Evolutionary conservation across 2,888 invertebrate genomes (phyloP), one percentile per base, ranked within the genome.

Genomic region (Diarsia rubi): DNA sequence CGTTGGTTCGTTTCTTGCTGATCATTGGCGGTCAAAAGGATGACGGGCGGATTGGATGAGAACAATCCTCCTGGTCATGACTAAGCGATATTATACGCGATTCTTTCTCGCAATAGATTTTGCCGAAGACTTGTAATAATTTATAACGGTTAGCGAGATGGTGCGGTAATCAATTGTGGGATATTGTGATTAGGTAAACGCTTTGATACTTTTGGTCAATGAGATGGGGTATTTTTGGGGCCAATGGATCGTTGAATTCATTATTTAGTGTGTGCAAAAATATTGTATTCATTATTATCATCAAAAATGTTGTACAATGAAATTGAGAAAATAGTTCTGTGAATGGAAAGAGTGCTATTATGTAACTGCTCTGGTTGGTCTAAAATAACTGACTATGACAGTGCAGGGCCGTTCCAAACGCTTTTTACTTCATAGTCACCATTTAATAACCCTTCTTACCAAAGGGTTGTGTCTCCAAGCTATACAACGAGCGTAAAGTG

Each of bases 61-160:
- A 86, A 87, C 83, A 87, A 89, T 88, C 75, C 88, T 62, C 81
- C 83, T 80, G 83, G 88, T 82, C 88, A 79, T 92, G 92, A 92
- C 88, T 84, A 16, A 86, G 75, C 59, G 63, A 73, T 86, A 82
- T 64, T 69, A n/a, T 42, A 78, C 83, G 89, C 90, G 68, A 88
- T 89, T 91, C 88, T 86, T 78, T 79, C 69, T 70, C 78, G 78
- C 81, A 85, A 86, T 84, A 77, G 74, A 78, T 78, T 84, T 78
- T 69, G 65, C 37, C 47, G 64, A 81, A 84, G 71, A 78, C 66
- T 76, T 69, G 66, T 81, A 70, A 73, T 78, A 84, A 86, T 84
- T 87, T 84, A 86, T 90, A 87, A 84, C 81, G 76, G 83, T 86
- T 86, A 73, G 79, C 64, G 71, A 73, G 69, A 82, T 84, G 80